phyloP scores from a whole-genome alignment of 1,140 invertebrate genomes.

The Pteromalus puparum region DNA sequence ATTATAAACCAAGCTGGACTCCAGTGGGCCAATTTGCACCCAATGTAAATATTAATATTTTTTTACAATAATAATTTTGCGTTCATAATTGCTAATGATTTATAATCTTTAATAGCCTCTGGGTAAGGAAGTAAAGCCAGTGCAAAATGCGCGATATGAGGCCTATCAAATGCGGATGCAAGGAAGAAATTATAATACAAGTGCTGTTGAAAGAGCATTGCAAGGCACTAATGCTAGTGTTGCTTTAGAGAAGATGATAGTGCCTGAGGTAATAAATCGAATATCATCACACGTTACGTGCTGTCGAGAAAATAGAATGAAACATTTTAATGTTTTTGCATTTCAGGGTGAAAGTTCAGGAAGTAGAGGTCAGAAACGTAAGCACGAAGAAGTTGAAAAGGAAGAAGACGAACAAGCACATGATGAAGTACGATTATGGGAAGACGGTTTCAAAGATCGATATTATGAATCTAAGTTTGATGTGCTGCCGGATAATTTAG shows the following conservation, averaged over 20 bases:
- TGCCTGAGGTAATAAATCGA: conserved; percentile 63
- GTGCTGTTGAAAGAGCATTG: conserved; percentile 56
- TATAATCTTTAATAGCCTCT: conserved; percentile 70
- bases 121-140: conserved; percentile 71
- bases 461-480: conserved; percentile 99
- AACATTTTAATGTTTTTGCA: not conserved
- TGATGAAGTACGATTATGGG: conserved; percentile 97
- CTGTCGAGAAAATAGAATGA: not conserved
- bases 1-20: conserved; percentile 82
- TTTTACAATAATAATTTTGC: conserved; percentile 17
- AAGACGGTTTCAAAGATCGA: conserved; percentile 97
- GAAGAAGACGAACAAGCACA: conserved; percentile 86
- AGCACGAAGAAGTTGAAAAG: conserved; percentile 68
- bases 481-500: conserved; percentile 85
- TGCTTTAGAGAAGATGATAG: conserved; percentile 73
- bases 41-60: conserved; percentile 69
- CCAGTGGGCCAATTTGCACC: conserved; percentile 86
- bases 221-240: conserved; percentile 61
- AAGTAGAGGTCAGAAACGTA: conserved; percentile 73
- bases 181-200: conserved; percentile 64
- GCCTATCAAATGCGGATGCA: conserved; percentile 81
- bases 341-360: conserved; percentile 54
- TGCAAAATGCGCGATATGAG: conserved; percentile 82
- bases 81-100: not conserved
- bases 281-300: not conserved